Evolutionary conservation across 2,888 invertebrate species (phyloP).

Genomic region (Agrilus mali): DNA sequence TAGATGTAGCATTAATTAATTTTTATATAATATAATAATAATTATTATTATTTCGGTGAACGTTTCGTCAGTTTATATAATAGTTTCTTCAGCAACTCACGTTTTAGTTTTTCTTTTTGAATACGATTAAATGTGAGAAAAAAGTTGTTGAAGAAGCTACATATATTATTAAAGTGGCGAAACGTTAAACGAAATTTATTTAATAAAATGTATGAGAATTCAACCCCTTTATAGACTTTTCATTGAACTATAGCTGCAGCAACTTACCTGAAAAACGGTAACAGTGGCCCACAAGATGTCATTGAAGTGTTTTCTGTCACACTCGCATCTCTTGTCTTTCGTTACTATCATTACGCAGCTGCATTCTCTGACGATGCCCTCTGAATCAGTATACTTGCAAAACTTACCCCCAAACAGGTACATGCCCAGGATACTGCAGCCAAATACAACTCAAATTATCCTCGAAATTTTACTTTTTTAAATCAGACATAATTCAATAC

Average conservation of each 20-base stretch:
- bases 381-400: slow-evolving; percentile 91
- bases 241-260: slow-evolving; percentile 1
- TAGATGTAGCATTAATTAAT: too few species aligned
- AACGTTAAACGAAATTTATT: too few species aligned
- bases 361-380: slow-evolving; percentile 70
- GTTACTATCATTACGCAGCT: slow-evolving; percentile 85
- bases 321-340: slow-evolving; percentile 81
- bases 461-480: slow-evolving; percentile 4
- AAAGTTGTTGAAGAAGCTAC: too few species aligned
- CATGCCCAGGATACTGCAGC: slow-evolving; percentile 93
- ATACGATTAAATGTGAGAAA: too few species aligned
- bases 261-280: slow-evolving; percentile 92
- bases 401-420: slow-evolving; percentile 99
- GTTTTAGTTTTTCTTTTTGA: too few species aligned
- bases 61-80: too few species aligned
- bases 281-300: slow-evolving; percentile 95
- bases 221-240: too few species aligned
- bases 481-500: neutral
- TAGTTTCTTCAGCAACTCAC: too few species aligned
- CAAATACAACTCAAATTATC: slow-evolving; percentile 22
- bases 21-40: too few species aligned
- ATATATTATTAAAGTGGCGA: too few species aligned
- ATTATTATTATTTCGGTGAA: too few species aligned
- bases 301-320: slow-evolving; percentile 98
- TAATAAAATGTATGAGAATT: too few species aligned